phyloP scores from a whole-genome alignment of 1,140 invertebrate genomes.

The Laodelphax striatellus region DNA sequence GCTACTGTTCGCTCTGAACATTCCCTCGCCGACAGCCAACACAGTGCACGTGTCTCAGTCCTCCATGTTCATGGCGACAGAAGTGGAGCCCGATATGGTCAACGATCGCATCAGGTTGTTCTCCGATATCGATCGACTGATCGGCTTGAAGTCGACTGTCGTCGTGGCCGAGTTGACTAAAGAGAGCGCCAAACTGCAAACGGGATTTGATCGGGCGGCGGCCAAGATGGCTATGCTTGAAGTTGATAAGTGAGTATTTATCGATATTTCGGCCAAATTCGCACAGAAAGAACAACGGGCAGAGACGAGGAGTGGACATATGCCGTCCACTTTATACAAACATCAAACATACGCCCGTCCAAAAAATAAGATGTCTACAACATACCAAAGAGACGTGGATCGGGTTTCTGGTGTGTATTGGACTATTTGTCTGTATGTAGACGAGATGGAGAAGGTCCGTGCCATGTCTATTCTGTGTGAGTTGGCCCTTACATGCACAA shows the following conservation, averaged over 20 bases:
- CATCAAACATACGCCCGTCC: too few species aligned
- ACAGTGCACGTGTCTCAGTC: conserved; percentile 20
- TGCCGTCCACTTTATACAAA: too few species aligned
- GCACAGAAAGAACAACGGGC: too few species aligned
- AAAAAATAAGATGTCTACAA: too few species aligned
- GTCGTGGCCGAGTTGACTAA: conserved; percentile 28
- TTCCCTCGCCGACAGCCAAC: conserved; percentile 41
- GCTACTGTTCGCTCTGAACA: conserved; percentile 53
- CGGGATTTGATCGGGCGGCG: conserved; percentile 9
- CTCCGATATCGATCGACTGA: conserved; percentile 31
- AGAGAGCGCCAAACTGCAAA: conserved; percentile 1
- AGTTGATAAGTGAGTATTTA: conserved; percentile 22
- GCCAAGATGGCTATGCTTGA: conserved; percentile 22
- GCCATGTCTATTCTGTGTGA: too few species aligned
- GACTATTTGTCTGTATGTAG: too few species aligned
- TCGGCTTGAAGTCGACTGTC: conserved; percentile 33
- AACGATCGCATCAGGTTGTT: conserved; percentile 22
- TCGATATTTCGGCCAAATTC: too few species aligned
- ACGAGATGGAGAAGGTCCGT: too few species aligned
- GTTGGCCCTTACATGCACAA: too few species aligned
- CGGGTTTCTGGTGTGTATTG: too few species aligned
- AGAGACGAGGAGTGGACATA: too few species aligned
- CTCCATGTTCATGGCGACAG: conserved; percentile 3
- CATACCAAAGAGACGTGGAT: too few species aligned
- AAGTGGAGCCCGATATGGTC: not conserved